Evolutionary conservation across 2,113 vertebrate genomes (phyloP).

Genomic region (Hylia prasina): DNA sequence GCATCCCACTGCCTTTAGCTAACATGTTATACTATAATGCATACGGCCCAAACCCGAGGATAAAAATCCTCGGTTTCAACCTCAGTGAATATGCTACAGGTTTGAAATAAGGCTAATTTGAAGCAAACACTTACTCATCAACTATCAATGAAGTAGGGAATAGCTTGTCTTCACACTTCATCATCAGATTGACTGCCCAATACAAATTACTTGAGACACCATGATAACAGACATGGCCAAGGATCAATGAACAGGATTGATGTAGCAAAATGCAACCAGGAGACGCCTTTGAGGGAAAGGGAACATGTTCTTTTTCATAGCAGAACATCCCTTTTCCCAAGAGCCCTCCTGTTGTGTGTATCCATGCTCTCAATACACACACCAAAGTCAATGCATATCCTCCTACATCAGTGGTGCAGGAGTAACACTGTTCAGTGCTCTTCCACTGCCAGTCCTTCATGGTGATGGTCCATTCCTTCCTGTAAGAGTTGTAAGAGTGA

Average conservation of each 20-base stretch:
- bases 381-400: neutral
- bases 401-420: neutral
- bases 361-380: neutral
- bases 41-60: neutral
- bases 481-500: neutral
- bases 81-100: neutral
- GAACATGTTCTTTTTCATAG: neutral
- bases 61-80: neutral
- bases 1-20: neutral
- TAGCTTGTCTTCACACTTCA: neutral
- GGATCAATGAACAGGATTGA: neutral
- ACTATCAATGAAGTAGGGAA: neutral
- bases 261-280: neutral
- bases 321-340: neutral
- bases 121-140: neutral
- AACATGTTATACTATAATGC: neutral
- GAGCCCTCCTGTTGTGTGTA: neutral
- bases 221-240: neutral
- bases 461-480: neutral
- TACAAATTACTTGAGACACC: neutral
- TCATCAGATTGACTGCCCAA: neutral
- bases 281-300: neutral
- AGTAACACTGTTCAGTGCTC: neutral
- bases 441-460: neutral
- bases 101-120: neutral